Evolutionary conservation across 2,888 invertebrate species (phyloP).

Genomic region (Heliconius ethilla): DNA sequence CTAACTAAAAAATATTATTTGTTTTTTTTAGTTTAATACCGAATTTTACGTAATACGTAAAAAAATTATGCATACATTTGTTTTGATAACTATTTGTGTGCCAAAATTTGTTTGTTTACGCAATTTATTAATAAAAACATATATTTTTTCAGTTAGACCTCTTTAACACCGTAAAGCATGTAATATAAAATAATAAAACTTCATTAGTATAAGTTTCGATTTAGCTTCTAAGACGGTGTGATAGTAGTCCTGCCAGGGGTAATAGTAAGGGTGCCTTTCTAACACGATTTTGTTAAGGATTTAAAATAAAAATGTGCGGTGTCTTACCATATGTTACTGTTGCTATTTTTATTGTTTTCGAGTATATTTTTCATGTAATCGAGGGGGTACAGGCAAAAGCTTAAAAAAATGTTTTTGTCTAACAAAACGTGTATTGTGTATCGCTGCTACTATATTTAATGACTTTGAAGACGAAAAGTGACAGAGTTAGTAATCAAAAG

Average conservation of each 20-base stretch:
- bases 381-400: too few relatives aligned
- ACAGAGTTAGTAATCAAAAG: too few relatives aligned
- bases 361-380: too few relatives aligned
- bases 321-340: not conserved
- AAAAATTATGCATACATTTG: not conserved
- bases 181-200: constrained; percentile 27
- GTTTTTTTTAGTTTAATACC: not conserved
- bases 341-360: not conserved
- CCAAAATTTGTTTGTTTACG: not conserved
- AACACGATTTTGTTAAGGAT: constrained; percentile 19
- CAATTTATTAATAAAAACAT: not conserved
- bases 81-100: not conserved
- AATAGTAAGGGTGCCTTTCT: constrained; percentile 43
- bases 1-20: not conserved
- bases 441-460: too few relatives aligned
- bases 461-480: too few relatives aligned
- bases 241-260: constrained; percentile 50
- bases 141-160: constrained; percentile 4
- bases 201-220: constrained; percentile 41
- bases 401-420: too few relatives aligned
- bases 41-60: not conserved
- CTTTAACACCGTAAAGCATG: constrained; percentile 16
- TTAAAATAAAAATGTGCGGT: constrained; percentile 10
- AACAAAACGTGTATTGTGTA: too few relatives aligned
- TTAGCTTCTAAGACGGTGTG: constrained; percentile 48